Conservation (phyloP, 2,113 vertebrate genomes). For the Hoplias malabaricus region DNA sequence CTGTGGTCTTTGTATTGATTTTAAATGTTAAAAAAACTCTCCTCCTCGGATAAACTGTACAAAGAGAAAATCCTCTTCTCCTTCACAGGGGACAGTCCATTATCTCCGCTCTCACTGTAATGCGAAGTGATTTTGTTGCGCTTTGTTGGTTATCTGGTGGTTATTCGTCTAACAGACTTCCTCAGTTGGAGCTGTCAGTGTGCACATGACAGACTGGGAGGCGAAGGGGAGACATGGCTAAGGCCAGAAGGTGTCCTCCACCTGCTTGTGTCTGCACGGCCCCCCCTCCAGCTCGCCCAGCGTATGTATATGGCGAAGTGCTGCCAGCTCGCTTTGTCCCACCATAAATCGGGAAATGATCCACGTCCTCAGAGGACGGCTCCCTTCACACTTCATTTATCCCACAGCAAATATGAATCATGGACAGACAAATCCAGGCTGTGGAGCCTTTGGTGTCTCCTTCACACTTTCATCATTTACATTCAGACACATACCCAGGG, state of each 20-base stretch:
- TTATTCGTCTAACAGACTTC: slow-evolving; percentile 44
- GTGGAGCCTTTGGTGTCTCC: not conserved
- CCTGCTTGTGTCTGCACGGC: slow-evolving; percentile 45
- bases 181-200: slow-evolving; percentile 46
- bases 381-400: slow-evolving; percentile 69
- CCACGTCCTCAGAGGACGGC: slow-evolving; percentile 59
- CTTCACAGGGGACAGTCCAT: slow-evolving; percentile 23
- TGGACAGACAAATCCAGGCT: slow-evolving; percentile 54
- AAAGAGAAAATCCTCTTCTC: not conserved
- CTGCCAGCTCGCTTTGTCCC: slow-evolving; percentile 16
- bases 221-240: slow-evolving; percentile 61
- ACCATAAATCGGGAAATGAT: slow-evolving; percentile 63
- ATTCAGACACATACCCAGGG: no score
- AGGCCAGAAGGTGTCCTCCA: slow-evolving; percentile 50
- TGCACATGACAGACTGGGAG: slow-evolving; percentile 59
- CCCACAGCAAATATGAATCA: slow-evolving; percentile 67
- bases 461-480: not conserved
- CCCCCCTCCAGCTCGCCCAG: slow-evolving; percentile 8
- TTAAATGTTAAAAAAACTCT: slow-evolving; percentile 5
- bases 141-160: slow-evolving; percentile 50
- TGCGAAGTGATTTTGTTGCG: not conserved
- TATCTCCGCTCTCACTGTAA: slow-evolving; percentile 27
- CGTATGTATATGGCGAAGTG: not conserved
- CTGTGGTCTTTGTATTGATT: slow-evolving; percentile 37
- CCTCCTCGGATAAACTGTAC: slow-evolving; percentile 1